Conservation (phyloP, 2,113 vertebrate genomes). For the Atractosteus spatula region DNA sequence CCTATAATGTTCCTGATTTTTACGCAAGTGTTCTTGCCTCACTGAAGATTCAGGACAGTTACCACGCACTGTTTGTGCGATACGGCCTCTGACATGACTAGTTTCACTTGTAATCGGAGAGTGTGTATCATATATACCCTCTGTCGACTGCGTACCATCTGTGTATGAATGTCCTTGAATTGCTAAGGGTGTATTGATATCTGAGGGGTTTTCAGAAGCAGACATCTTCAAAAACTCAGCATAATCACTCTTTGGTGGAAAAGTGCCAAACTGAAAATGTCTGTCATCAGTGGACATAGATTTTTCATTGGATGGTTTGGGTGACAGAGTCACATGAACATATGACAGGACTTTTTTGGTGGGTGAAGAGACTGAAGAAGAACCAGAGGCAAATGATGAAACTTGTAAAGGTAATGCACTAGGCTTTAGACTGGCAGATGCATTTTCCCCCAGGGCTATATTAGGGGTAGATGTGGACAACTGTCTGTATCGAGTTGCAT, state of each 20-base stretch:
- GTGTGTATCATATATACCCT: background rate
- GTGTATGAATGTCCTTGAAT: slow-evolving; percentile 30
- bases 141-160: slow-evolving; percentile 13
- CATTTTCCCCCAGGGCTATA: background rate
- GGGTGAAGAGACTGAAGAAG: slow-evolving; percentile 31
- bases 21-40: slow-evolving; percentile 20
- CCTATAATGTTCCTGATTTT: slow-evolving; percentile 23
- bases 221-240: background rate
- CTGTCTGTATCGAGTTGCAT: background rate
- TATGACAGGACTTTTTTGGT: slow-evolving; percentile 61
- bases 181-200: slow-evolving; percentile 11
- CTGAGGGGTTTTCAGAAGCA: slow-evolving; percentile 19
- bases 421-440: background rate
- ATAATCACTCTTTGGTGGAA: background rate
- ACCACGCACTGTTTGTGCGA: slow-evolving; percentile 27
- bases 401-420: slow-evolving; percentile 3
- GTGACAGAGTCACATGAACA: slow-evolving; percentile 68
- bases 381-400: background rate
- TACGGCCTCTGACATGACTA: slow-evolving; percentile 37
- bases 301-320: slow-evolving; percentile 39
- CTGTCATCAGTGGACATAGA: background rate
- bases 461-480: slow-evolving; percentile 15
- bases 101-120: slow-evolving; percentile 25
- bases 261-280: background rate
- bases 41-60: slow-evolving; percentile 16